Conservation (phyloP, 1,140 invertebrate genomes). For the Batillaria attramentaria region DNA sequence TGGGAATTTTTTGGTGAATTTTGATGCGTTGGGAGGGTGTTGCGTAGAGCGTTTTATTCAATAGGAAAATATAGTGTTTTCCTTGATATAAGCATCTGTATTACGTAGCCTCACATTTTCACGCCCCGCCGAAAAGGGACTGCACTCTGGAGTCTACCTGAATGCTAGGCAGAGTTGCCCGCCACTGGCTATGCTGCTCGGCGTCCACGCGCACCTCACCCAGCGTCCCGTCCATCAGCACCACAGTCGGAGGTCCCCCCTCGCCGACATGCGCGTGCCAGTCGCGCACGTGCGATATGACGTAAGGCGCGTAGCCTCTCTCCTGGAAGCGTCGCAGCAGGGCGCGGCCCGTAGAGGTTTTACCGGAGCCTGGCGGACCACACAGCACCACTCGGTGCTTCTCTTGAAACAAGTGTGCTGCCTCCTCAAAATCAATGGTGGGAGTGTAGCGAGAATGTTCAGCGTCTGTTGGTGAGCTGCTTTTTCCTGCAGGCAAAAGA, state of each 20-base stretch:
- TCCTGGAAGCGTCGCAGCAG: not conserved
- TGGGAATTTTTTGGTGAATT: too few relatives aligned
- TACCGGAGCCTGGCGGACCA: not conserved
- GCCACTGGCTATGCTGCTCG: not conserved
- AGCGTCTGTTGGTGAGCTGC: too few relatives aligned
- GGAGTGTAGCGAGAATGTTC: not conserved
- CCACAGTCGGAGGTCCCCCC: not conserved
- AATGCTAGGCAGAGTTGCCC: not conserved
- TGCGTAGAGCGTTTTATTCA: too few relatives aligned
- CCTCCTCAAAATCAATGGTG: not conserved
- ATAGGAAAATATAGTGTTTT: too few relatives aligned
- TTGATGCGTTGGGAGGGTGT: too few relatives aligned
- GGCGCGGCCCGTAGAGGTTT: slow-evolving; percentile 1
- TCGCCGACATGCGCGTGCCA: not conserved
- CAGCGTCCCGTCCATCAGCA: slow-evolving; percentile 4
- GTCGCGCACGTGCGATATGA: not conserved
- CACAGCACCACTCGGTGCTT: not conserved
- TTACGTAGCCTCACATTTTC: too few relatives aligned
- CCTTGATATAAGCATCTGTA: too few relatives aligned
- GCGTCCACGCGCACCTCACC: not conserved
- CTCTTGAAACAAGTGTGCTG: not conserved
- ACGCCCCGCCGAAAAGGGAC: not conserved
- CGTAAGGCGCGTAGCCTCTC: not conserved
- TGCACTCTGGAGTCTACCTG: not conserved
- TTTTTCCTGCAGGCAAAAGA: too few relatives aligned